phyloP scores from a whole-genome alignment of 2,888 invertebrate species.

The Drosophila fulvimacula region DNA sequence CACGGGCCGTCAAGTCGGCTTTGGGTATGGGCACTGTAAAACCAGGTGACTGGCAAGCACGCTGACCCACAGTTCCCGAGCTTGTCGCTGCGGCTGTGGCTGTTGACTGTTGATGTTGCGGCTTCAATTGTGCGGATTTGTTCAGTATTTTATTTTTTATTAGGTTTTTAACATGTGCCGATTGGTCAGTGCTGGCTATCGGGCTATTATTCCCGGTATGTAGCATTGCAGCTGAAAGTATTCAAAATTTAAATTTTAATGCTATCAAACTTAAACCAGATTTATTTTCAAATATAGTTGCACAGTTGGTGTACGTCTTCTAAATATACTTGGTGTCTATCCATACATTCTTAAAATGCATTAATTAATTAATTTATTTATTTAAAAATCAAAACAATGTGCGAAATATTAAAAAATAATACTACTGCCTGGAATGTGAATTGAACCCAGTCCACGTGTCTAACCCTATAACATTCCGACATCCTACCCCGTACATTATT shows the following conservation, averaged over 20 bases:
- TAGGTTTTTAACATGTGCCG: conserved; percentile 51
- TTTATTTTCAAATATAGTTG: background rate
- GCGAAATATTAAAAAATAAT: background rate
- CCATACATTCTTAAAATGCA: background rate
- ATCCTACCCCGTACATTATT: conserved; percentile 37
- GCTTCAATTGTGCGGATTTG: conserved; percentile 31
- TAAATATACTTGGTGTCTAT: background rate
- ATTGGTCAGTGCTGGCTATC: conserved; percentile 18
- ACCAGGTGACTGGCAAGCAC: background rate
- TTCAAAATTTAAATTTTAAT: background rate
- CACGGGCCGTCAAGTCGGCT: conserved; percentile 45
- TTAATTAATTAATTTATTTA: no score
- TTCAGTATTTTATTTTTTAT: conserved; percentile 63
- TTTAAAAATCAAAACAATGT: background rate
- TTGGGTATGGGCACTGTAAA: conserved; percentile 49
- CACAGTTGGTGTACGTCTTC: background rate
- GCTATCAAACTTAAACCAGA: background rate
- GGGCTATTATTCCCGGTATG: conserved; percentile 6
- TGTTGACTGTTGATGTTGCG: background rate
- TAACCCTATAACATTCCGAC: conserved; percentile 9
- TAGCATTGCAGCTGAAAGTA: conserved; percentile 26
- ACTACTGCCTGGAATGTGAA: conserved; percentile 33
- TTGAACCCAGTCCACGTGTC: conserved; percentile 59
- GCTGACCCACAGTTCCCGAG: background rate
- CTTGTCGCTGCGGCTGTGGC: conserved; percentile 1